A percentile compares a stretch with the other conserved stretches of the same genome.
Evolutionary conservation across 30 jellyfish, hydroid and myxozoan genomes (phyloP).

Genomic region (Turritopsis rubra): DNA sequence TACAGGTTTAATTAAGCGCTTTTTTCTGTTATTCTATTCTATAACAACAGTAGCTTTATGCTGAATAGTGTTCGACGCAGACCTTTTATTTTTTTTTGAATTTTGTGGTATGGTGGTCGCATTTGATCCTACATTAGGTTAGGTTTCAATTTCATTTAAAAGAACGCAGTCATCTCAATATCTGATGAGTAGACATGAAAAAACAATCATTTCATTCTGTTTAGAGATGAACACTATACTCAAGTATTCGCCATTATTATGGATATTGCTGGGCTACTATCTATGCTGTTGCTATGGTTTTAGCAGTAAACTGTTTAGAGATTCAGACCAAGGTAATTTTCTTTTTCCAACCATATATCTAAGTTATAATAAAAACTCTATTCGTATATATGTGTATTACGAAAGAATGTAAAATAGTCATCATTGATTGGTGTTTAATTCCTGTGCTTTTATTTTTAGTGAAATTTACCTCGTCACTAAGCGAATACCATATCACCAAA

Average conservation of each 20-base stretch:
- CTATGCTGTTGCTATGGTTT: not conserved
- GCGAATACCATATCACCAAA: not conserved
- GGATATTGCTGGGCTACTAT: not conserved
- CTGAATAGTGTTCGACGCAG: not conserved
- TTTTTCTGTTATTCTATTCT: not conserved
- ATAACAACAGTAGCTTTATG: no score
- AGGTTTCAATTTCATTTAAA: not conserved
- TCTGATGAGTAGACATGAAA: not conserved
- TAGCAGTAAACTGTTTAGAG: not conserved
- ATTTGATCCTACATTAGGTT: not conserved
- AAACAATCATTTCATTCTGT: no score
- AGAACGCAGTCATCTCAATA: not conserved
- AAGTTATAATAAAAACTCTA: no score
- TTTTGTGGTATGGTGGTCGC: not conserved
- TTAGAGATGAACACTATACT: no score
- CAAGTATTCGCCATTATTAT: not conserved
- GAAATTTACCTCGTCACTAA: not conserved
- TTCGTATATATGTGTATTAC: not conserved
- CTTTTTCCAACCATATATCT: no score
- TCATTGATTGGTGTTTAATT: no score
- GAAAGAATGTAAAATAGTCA: not conserved
- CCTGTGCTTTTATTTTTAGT: not conserved
- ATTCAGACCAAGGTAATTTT: not conserved
- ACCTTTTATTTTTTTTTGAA: not conserved
- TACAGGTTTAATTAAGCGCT: not conserved